Conservation (phyloP, 2,113 vertebrate species). For the Scortum barcoo region DNA sequence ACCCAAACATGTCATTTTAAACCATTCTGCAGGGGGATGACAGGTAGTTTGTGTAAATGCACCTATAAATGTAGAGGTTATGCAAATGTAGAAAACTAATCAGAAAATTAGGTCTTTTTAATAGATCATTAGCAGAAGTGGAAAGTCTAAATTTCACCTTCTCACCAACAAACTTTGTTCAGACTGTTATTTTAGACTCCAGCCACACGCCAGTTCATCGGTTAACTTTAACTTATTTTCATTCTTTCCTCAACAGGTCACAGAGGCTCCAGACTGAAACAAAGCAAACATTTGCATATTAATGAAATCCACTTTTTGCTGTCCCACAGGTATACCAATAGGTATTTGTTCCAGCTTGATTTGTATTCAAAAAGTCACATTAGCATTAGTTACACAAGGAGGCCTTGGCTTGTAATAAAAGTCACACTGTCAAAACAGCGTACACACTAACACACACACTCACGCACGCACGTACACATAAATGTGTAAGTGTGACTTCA, state of each 20-base stretch:
- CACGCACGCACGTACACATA: neutral
- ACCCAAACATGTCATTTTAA: neutral
- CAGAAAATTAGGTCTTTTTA: neutral
- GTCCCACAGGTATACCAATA: conserved; percentile 58
- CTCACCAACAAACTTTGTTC: neutral
- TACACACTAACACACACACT: neutral
- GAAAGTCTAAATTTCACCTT: neutral
- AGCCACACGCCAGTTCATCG: conserved; percentile 8
- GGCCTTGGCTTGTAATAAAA: conserved; percentile 59
- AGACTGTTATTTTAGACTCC: neutral
- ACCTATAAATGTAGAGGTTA: neutral
- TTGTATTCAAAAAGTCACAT: conserved; percentile 66
- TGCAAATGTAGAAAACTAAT: neutral
- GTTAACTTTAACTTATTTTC: conserved; percentile 37
- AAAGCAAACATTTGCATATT: conserved; percentile 73
- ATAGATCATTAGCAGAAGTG: neutral
- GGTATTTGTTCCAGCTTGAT: conserved; percentile 55
- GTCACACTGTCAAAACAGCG: conserved; percentile 49
- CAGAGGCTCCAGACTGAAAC: conserved; percentile 51
- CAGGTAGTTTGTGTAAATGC: neutral
- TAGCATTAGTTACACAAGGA: conserved; percentile 53
- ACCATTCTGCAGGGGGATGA: neutral
- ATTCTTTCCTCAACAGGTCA: conserved; percentile 48
- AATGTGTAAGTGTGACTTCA: neutral
- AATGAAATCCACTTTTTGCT: conserved; percentile 61